A percentile compares a stretch with the other conserved stretches of the same genome.
phyloP scores from a whole-genome alignment of 2,113 vertebrate species.

The Clarias macrocephalus region DNA sequence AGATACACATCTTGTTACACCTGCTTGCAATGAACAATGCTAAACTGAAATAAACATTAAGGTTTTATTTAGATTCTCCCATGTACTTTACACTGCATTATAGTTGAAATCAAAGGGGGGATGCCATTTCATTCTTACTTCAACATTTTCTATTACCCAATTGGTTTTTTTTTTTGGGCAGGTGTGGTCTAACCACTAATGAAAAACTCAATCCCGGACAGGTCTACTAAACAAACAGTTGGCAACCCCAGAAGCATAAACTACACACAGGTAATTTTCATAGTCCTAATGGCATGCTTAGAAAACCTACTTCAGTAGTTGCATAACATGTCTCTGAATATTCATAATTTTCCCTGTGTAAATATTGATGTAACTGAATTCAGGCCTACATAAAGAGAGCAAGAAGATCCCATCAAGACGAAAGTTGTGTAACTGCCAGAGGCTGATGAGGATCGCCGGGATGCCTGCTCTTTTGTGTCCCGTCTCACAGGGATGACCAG shows the following conservation, averaged over 20 bases:
- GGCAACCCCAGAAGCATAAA: background rate
- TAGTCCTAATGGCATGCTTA: background rate
- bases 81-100: background rate
- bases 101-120: background rate
- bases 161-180: background rate
- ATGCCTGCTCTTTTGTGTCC: background rate
- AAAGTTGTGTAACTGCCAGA: background rate
- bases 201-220: background rate
- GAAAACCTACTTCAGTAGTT: background rate
- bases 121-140: background rate
- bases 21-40: background rate
- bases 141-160: background rate
- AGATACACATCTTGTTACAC: background rate
- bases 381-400: background rate
- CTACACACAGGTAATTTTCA: background rate
- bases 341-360: background rate
- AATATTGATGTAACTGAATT: background rate
- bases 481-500: background rate
- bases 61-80: background rate
- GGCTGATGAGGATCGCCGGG: background rate
- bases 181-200: background rate
- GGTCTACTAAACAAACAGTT: background rate
- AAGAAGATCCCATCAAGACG: background rate
- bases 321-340: background rate
- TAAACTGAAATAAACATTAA: background rate